A percentile compares a stretch with the other conserved stretches of the same genome.
Evolutionary conservation across 2,113 vertebrate species (phyloP).

Genomic region (Piprites chloris): DNA sequence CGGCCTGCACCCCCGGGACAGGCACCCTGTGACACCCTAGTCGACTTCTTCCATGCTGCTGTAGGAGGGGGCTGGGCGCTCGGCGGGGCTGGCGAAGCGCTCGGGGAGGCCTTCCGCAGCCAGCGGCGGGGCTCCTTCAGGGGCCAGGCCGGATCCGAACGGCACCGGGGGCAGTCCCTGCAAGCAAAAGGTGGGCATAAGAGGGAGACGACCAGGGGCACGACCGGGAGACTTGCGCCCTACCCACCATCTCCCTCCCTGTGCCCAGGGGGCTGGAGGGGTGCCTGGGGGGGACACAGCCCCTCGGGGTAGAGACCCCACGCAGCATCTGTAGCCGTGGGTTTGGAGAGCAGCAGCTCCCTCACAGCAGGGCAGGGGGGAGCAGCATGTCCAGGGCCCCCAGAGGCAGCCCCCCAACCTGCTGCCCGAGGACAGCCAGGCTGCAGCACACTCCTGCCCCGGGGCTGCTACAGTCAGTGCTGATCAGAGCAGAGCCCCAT

Average conservation of each 20-base stretch:
- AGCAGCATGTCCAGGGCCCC: neutral
- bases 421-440: conserved; percentile 25
- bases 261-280: fast-evolving
- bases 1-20: neutral
- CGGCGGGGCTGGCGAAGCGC: conserved; percentile 79
- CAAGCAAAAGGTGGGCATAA: conserved; percentile 79
- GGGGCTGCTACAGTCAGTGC: neutral
- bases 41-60: conserved; percentile 99
- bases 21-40: conserved; percentile 47
- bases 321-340: fast-evolving
- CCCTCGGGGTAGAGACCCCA: neutral
- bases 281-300: fast-evolving
- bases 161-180: conserved; percentile 88
- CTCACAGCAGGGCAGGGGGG: neutral
- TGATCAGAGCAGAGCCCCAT: neutral
- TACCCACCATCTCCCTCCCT: neutral
- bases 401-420: neutral
- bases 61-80: conserved; percentile 86
- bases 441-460: neutral
- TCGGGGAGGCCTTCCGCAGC: conserved; percentile 81
- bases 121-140: conserved; percentile 83
- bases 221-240: neutral
- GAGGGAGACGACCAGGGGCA: neutral
- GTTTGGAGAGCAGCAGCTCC: neutral
- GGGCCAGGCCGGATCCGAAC: conserved; percentile 81